Base-by-base conservation (phyloP, 2,888 invertebrate genomes). In the Lasioglossum zephyrum region DNA sequence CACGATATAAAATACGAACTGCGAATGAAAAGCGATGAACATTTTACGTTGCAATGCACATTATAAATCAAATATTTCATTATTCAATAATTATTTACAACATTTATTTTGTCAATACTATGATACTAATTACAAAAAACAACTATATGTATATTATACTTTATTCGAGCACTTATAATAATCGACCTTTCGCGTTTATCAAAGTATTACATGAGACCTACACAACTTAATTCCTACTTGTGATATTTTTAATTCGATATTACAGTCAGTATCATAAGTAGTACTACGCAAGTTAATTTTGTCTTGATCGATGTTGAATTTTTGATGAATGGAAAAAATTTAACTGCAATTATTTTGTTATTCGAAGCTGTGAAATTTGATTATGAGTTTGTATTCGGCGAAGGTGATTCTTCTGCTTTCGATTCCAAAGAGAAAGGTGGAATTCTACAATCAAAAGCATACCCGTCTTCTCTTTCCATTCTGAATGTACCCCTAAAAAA, bases 341-440 rank as follows among this genome's bases (percentile, higher is more conserved):
- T 66, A 53, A 36, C 49, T 86, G 66, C 31, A 73, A 72, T 72
- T 26, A 73, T 16, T 47, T 60, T 31, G 36, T 26, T 31, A 47
- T 18, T n/a, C 31, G 3, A n/a, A 9, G 18, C 53, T 69, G 16
- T 18, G 47, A 44, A 41, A 73, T 69, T 76, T 57, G 53, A 44
- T 82, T 73, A 89, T 47, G 82, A 69, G 66, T 73, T 82, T 39
- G 82, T 80, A 47, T 94, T 93, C 22, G 94, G 92, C 1, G 95
- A 94, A 53, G 95, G 92, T 44, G 95, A 92, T 69, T 97, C 97
- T 85, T 98, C 98, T 22, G 97, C 97, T 95, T 99, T 99, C 93
- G 99, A 99, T 95, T 99, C 99, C 86, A 99, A 96, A 0, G 99
- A 98, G 95, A 99, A 99, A 0, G 99, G 99, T 66, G 99, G 99